phyloP scores from a whole-genome alignment of 2,113 vertebrate genomes.

The Gymnobelideus leadbeateri region DNA sequence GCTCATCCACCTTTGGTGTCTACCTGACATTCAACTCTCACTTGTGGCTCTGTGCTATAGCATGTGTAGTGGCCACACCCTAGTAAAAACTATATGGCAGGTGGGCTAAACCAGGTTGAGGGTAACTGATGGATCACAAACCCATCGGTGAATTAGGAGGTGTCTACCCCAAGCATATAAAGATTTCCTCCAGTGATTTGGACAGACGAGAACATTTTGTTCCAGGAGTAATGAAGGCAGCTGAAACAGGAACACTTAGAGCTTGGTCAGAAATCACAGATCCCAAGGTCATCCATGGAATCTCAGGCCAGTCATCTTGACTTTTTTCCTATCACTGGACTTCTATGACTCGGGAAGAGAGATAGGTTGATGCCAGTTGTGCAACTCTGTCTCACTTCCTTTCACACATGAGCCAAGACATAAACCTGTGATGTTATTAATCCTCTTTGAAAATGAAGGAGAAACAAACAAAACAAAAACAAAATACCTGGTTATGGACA shows the following conservation, averaged over 20 bases:
- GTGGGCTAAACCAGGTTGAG: not conserved
- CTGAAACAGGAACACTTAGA: not conserved
- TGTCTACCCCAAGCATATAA: not conserved
- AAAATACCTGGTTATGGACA: not conserved
- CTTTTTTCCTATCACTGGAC: not conserved
- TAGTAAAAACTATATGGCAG: not conserved
- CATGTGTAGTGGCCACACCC: not conserved
- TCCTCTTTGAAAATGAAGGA: not conserved
- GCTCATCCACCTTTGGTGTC: not conserved
- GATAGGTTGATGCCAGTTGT: not conserved
- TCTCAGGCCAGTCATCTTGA: not conserved
- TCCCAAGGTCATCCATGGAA: not conserved
- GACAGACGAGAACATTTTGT: not conserved
- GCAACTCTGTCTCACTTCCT: not conserved
- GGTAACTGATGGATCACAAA: not conserved
- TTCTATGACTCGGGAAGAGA: not conserved
- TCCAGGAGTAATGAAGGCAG: not conserved
- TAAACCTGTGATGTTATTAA: not conserved
- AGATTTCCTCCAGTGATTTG: not conserved
- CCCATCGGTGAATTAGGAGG: no score
- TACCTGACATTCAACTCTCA: not conserved
- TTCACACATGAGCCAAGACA: not conserved
- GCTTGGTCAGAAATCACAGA: not conserved
- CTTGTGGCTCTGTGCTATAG: not conserved
- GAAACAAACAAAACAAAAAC: not conserved